Evolutionary conservation across 2,113 vertebrate species (phyloP).

Genomic region (Rhombomys opimus): DNA sequence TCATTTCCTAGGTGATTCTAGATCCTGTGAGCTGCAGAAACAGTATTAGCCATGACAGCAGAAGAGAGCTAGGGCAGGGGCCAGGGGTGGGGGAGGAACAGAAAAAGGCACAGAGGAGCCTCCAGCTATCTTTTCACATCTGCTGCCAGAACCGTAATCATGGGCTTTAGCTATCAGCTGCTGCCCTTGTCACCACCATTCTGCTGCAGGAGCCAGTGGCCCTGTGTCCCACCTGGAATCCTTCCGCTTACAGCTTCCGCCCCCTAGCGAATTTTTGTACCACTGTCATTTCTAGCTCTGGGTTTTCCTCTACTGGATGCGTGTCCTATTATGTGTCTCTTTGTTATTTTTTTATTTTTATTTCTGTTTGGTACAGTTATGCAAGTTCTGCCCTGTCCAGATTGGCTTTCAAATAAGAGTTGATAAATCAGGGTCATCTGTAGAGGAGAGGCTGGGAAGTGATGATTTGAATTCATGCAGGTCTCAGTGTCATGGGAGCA

Average conservation of each 20-base stretch:
- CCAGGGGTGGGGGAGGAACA: background rate
- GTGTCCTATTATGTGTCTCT: background rate
- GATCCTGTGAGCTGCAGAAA: background rate
- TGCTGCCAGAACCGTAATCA: no score
- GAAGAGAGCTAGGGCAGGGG: background rate
- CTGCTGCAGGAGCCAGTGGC: background rate
- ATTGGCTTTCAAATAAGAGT: slow-evolving; percentile 42
- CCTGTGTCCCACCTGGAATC: accelerated
- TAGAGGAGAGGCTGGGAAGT: background rate
- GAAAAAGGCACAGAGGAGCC: background rate
- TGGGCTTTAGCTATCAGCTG: background rate
- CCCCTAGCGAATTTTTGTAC: slow-evolving; percentile 11
- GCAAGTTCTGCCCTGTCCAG: background rate
- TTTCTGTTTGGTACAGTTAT: background rate
- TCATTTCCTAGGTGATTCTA: background rate
- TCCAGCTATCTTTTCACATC: background rate
- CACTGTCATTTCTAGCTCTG: background rate
- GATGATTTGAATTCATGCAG: slow-evolving; percentile 28
- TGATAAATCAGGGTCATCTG: slow-evolving; percentile 47
- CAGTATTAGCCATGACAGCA: background rate
- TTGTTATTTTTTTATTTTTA: background rate
- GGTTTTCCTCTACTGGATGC: background rate
- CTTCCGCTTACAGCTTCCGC: slow-evolving; percentile 15
- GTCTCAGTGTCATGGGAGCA: slow-evolving; percentile 46
- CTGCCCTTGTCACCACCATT: background rate